Evolutionary conservation across 2,888 invertebrate genomes (phyloP).

Genomic region (Drosophila nigritarsus): DNA sequence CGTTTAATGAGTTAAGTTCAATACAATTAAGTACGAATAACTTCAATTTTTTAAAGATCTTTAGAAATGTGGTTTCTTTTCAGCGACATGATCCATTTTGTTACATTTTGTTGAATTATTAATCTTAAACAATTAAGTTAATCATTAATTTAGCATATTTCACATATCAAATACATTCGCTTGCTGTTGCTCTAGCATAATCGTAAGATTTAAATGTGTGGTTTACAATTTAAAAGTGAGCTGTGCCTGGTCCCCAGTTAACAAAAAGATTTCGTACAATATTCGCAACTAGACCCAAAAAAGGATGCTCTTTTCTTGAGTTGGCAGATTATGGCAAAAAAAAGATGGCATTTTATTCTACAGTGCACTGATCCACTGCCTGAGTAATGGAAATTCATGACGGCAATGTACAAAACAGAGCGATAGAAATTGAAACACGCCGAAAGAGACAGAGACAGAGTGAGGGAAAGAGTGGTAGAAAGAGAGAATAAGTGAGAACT

Average conservation of each 20-base stretch:
- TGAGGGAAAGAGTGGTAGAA: not conserved
- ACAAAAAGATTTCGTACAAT: not conserved
- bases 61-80: no score
- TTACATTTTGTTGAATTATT: not conserved
- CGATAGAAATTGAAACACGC: slow-evolving; percentile 1
- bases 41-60: no score
- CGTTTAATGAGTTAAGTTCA: not conserved
- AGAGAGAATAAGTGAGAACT: slow-evolving; percentile 15
- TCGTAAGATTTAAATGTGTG: not conserved
- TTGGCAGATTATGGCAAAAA: not conserved
- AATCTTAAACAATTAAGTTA: not conserved
- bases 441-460: not conserved
- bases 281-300: not conserved
- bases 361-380: slow-evolving; percentile 22
- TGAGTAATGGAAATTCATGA: slow-evolving; percentile 76
- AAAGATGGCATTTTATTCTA: not conserved
- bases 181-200: not conserved
- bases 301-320: not conserved
- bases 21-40: not conserved
- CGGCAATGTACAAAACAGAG: slow-evolving; percentile 25
- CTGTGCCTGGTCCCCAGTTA: not conserved
- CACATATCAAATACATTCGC: not conserved
- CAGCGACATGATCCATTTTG: no score
- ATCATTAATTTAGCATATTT: not conserved
- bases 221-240: not conserved